Evolutionary conservation across 2,113 vertebrate genomes (phyloP).

Genomic region (Protobothrops flavoviridis): DNA sequence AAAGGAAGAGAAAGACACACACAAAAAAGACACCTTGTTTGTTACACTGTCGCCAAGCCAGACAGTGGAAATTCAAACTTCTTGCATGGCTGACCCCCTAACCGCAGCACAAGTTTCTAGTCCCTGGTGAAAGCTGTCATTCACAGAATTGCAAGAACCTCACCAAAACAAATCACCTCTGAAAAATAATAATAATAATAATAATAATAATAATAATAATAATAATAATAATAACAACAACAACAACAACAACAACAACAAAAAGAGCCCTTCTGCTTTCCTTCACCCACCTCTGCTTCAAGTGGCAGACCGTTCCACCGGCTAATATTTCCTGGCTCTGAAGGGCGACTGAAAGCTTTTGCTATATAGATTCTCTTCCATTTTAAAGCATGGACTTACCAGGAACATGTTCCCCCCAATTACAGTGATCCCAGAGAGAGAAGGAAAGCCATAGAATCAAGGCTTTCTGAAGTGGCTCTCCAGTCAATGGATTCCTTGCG

Average conservation of each 20-base stretch:
- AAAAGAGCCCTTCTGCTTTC: fast-evolving
- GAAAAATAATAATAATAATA: background rate
- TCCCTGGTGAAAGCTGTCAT: background rate
- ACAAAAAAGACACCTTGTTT: background rate
- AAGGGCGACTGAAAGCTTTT: background rate
- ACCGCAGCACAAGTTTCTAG: background rate
- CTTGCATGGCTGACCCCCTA: background rate
- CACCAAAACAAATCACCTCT: background rate
- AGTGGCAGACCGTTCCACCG: background rate
- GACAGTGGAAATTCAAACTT: background rate
- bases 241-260: too few relatives aligned
- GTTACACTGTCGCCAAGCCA: background rate
- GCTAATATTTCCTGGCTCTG: background rate
- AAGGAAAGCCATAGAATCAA: background rate
- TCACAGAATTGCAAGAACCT: background rate
- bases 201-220: too few relatives aligned
- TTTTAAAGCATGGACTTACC: background rate
- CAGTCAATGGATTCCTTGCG: background rate
- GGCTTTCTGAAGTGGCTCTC: background rate
- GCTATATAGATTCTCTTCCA: background rate
- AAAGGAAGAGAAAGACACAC: background rate
- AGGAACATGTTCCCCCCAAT: background rate
- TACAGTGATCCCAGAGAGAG: background rate
- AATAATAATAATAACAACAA: too few relatives aligned
- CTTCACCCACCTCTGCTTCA: background rate